A percentile compares a stretch with the other conserved stretches of the same genome.
These are phyloP conservation scores for Enteromius treurensis DNA, from an alignment of 2,797 vertebrate genomes.

Conservation along the genomic window DNA sequence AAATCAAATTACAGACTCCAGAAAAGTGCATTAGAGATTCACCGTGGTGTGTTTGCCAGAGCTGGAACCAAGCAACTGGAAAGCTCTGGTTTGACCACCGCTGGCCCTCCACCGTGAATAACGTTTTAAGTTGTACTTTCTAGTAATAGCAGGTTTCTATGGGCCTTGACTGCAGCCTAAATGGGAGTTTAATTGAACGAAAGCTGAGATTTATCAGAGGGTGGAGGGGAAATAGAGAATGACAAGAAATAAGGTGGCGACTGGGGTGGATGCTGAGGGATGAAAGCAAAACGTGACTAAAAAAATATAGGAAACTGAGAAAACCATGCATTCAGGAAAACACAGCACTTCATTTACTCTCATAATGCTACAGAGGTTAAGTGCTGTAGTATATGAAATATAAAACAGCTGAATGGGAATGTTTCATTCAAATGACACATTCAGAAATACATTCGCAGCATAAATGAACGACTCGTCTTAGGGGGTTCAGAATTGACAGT, in stretches of 20 bases:
- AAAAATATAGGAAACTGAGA: background rate
- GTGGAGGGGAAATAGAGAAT: conserved; percentile 44
- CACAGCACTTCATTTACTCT: background rate
- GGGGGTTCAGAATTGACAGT: conserved; percentile 21
- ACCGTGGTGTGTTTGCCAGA: conserved; percentile 35
- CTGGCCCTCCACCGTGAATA: conserved; percentile 60
- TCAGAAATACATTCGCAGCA: background rate
- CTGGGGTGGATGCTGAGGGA: conserved; percentile 10
- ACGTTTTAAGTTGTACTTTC: conserved; percentile 57
- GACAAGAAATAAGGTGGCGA: conserved; percentile 29
- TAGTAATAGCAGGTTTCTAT: conserved; percentile 58
- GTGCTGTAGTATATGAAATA: background rate
- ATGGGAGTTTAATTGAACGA: conserved; percentile 55
- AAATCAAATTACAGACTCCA: conserved; percentile 59
- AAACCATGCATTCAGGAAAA: background rate
- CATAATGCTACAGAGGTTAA: background rate
- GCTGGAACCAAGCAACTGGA: conserved; percentile 50
- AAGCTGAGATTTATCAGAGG: conserved; percentile 52
- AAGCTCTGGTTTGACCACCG: conserved; percentile 58
- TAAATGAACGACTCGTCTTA: conserved; percentile 15
- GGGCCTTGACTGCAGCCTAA: conserved; percentile 33
- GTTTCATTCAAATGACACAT: conserved; percentile 25
- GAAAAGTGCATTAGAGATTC: conserved; percentile 52
- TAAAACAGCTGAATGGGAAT: conserved; percentile 28
- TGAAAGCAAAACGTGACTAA: conserved; percentile 9